Percentiles rank a stretch among this genome's conserved stretches.
These are phyloP conservation scores for Paraplagusia blochii DNA, from an alignment of 2,113 vertebrate species.

Conservation along the genomic window DNA sequence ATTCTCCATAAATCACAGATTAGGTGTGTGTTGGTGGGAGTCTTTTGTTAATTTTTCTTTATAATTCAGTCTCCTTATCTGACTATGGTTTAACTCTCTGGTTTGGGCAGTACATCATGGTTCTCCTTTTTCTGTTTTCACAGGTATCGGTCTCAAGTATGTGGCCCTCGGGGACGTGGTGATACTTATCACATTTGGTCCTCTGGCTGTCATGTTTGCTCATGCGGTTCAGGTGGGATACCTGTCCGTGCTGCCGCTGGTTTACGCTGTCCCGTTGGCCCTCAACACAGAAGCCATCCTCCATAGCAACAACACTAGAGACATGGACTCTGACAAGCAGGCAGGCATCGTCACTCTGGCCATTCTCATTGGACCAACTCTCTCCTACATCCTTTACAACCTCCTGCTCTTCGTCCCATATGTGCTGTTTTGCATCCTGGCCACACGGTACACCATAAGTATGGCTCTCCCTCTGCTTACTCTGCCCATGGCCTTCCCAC, in stretches of 20 bases:
- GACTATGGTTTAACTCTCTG: too few relatives aligned
- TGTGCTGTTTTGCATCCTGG: slow-evolving; percentile 89
- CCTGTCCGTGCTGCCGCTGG: slow-evolving; percentile 86
- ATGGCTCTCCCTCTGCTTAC: slow-evolving; percentile 94
- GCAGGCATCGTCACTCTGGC: slow-evolving; percentile 96
- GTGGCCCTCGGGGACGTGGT: slow-evolving; percentile 94
- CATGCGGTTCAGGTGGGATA: slow-evolving; percentile 95
- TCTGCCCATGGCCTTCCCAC: slow-evolving; percentile 90
- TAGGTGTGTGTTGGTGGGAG: too few relatives aligned
- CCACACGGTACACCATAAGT: slow-evolving; percentile 91
- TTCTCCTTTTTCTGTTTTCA: slow-evolving; percentile 25
- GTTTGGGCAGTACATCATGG: background rate
- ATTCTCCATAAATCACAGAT: too few relatives aligned
- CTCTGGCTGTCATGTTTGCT: slow-evolving; percentile 94
- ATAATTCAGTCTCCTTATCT: too few relatives aligned
- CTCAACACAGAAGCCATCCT: slow-evolving; percentile 96
- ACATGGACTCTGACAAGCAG: slow-evolving; percentile 93
- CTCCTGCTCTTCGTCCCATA: slow-evolving; percentile 91
- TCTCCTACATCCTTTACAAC: slow-evolving; percentile 91
- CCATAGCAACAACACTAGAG: slow-evolving; percentile 97
- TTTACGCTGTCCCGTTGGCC: slow-evolving; percentile 91
- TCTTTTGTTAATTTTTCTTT: too few relatives aligned
- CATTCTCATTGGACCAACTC: slow-evolving; percentile 89
- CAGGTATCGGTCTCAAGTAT: slow-evolving; percentile 96
- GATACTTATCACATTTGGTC: slow-evolving; percentile 98